Conservation (phyloP, 2,113 vertebrate genomes). For the Gymnarchus niloticus region DNA sequence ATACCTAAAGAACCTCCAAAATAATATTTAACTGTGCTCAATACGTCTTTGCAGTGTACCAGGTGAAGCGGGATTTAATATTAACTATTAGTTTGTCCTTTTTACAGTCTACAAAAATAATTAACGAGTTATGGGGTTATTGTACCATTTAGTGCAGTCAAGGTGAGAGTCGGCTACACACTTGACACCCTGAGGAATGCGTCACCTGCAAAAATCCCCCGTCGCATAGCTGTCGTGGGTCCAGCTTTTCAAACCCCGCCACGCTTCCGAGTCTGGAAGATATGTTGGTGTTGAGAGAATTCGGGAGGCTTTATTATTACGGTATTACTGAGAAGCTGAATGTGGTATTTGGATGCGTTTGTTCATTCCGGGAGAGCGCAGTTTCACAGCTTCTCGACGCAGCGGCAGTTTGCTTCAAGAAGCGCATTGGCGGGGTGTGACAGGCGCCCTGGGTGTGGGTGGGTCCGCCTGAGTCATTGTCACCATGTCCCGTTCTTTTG, state of each 20-base stretch:
- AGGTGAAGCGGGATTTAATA: background rate
- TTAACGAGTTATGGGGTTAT: constrained; percentile 14
- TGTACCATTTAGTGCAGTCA: background rate
- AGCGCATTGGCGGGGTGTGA: background rate
- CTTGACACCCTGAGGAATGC: background rate
- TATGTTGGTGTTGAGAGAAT: background rate
- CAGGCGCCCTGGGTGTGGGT: background rate
- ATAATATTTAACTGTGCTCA: background rate
- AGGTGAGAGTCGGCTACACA: background rate
- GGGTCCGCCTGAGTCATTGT: background rate
- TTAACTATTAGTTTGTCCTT: constrained; percentile 19
- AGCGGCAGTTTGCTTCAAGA: background rate
- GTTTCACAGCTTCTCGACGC: background rate
- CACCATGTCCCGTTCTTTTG: background rate
- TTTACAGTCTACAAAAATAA: background rate
- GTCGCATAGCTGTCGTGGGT: background rate
- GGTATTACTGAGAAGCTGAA: background rate
- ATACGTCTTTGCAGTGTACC: background rate
- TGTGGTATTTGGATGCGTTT: too few species aligned
- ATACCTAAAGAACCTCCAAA: background rate
- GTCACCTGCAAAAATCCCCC: background rate
- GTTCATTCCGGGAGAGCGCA: background rate
- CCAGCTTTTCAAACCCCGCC: background rate
- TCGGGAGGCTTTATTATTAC: background rate
- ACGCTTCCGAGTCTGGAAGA: background rate